Base-by-base conservation (phyloP, 2,797 vertebrate species). In the Lemur catta region DNA sequence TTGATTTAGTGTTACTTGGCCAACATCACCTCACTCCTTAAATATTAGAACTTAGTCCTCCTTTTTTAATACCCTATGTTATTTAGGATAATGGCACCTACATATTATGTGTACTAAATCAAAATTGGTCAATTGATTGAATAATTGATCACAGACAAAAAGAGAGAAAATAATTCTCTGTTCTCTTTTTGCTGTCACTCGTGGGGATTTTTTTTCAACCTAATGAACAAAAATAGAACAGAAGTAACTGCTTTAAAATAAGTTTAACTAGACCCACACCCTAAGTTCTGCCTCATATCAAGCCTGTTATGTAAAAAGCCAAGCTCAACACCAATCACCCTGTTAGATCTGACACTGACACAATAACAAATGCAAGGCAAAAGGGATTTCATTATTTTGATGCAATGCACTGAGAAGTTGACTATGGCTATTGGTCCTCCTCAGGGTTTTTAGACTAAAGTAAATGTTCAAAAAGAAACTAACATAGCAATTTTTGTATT, bases 241-340 rank as follows among this genome's bases (percentile, higher is more conserved):
- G 79, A n/a, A 35, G 17, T 59, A 87, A 88, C 30, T 75, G 8
- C 69, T 91, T 91, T 84, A 84, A 94, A 94, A 76, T 69, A 57
- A 90, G 28, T 11, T 30, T 63, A 94, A 74, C 17, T 52, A 89
- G 89, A 86, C 10, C 41, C 18, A 61, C 8, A n/a, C 46, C 67
- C 17, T n/a, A 50, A 52, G 26, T 33, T 65, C 59, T 72, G 24
- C 55, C n/a, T 57, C 13, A 80, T 50, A 41, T 41, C 35, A 48
- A 48, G 43, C 8, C 18, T 38, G 15, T 26, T 12, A n/a, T 1
- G 15, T 57, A 71, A 85, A 90, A 61, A 28, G 35, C 11, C 41
- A 85, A 22, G 71, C 18, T 15, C 67, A 33, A 52, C 11, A 41
- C 6, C 15, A 41, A 6, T 46, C 75, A 26, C 52, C 14, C 46